These are phyloP conservation scores for Poecilia picta DNA, from an alignment of 2,797 vertebrate genomes.

Conservation along the genomic window DNA sequence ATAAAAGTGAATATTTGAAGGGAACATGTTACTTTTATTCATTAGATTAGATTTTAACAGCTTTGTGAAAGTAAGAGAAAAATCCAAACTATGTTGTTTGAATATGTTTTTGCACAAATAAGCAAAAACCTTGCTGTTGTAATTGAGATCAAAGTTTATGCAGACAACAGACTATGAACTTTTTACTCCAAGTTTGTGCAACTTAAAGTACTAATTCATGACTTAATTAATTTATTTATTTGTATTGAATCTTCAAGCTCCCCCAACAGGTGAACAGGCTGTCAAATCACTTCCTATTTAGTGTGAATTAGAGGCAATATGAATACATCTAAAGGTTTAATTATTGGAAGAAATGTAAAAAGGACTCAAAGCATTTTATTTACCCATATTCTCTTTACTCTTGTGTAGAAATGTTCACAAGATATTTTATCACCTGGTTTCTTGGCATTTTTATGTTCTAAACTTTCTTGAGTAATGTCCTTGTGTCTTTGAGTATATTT, in stretches of 20 bases:
- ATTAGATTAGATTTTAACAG: not conserved
- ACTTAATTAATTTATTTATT: not conserved
- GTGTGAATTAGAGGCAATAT: not conserved
- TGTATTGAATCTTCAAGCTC: not conserved
- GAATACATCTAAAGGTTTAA: not conserved
- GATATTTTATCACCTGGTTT: not conserved
- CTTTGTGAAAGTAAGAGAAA: not conserved
- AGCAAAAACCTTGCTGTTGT: not conserved
- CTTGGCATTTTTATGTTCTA: not conserved
- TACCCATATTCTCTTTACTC: not conserved
- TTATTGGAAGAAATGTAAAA: not conserved
- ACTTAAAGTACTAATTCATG: not conserved
- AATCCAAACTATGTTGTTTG: not conserved
- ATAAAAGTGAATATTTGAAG: not conserved
- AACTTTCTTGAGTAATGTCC: not conserved
- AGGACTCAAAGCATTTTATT: not conserved
- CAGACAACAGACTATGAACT: not conserved
- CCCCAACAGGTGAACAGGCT: not conserved
- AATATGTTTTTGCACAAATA: not conserved
- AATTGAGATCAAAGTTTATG: not conserved
- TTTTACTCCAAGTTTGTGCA: not conserved
- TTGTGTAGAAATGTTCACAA: not conserved
- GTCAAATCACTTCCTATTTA: not conserved
- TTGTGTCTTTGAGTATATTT: not conserved
- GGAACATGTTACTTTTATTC: not conserved